Evolutionary conservation across 2,113 vertebrate genomes (phyloP), one percentile per base, ranked within the genome.

Genomic region (Antigone vipio): DNA sequence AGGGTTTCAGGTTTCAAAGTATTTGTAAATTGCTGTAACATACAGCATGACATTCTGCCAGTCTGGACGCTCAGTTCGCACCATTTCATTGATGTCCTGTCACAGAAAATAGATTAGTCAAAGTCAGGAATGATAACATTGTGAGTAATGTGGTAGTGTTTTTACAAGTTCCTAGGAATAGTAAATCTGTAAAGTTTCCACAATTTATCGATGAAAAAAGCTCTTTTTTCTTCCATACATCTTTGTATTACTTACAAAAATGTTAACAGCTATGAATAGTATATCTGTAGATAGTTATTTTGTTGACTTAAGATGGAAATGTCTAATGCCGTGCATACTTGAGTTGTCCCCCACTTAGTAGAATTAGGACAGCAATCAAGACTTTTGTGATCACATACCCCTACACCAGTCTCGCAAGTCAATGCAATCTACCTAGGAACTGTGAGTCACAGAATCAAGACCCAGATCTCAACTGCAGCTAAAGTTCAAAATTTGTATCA

Each of bases 11-110:
- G 99, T 99, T 97, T 99, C 99, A 94, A 99, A 99, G 98, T 99
- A 99, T 96, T 99, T 99, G 98, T 99, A 99, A 97, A 99, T 99
- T 12, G 99, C 98, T 3, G 99, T 99, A 97, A 99, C 99, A 3
- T 99, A 99, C 30, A 99, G 98, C 99, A 99, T 99, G 96, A 99
- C 99, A 29, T 98, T 99, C 78, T 99, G 99, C 99, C 99, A 99
- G 96, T 99, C 99, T 0, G 99, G 99, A 53, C 99, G 97, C 95
- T 99, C 99, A 0, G 99, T 99, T 91, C 99, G 98, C 91, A 98
- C 99, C 99, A 99, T 99, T 84, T 99, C 99, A 67, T 98, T 99
- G 92, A 99, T 99, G 97, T 99, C 99, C 99, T 99, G 97, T 52
- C 91, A 95, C 81, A 90, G 91, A 84, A 95, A 92, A 94, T 59